Evolutionary conservation across 1,140 invertebrate genomes (phyloP), one percentile per base, ranked within the genome.

Genomic region (Telenomus remus): DNA sequence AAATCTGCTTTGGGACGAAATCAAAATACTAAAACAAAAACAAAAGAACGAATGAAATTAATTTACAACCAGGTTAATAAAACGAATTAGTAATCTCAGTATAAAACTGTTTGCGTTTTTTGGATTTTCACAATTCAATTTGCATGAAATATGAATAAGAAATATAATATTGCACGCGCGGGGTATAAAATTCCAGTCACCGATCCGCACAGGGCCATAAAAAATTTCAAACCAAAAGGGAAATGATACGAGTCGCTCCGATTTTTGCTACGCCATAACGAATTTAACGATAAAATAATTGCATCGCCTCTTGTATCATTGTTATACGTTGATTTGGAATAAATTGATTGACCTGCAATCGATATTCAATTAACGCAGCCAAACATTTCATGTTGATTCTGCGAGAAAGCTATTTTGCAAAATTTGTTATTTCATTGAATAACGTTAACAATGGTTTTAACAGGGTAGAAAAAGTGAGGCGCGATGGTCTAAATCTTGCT

Each of bases 341-440:
- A 71, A 74, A 74, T 71, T 74, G 76, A 75, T 79, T 72, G 71
- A 71, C 70, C 70, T 71, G 66, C 74, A 71, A 78, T 74, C 66
- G 76, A 75, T 79, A 79, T 75, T 79, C 63, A 68, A 79, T 79
- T 72, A 74, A 74, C 61, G 66, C 48, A 56, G 50, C 55, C 68
- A 72, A 79, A 75, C 68, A 72, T 61, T 46, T 14, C 56, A 55
- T 75, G 65, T 73, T 78, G 64, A 73, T 73, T 71, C 66, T 71
- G 70, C 56, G 59, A 47, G 44, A 54, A 74, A 65, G 63, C 66
- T 74, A 78, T 63, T 71, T 49, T 64, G 46, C 69, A 71, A 78
- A 66, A 70, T 69, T 73, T 78, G 68, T 27, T 72, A 65, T 73
- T 56, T 49, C 48, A 74, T 74, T 66, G 55, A 68, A 74, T 71